Conservation (phyloP, 2,888 invertebrate genomes). For the Ametastegia equiseti region DNA sequence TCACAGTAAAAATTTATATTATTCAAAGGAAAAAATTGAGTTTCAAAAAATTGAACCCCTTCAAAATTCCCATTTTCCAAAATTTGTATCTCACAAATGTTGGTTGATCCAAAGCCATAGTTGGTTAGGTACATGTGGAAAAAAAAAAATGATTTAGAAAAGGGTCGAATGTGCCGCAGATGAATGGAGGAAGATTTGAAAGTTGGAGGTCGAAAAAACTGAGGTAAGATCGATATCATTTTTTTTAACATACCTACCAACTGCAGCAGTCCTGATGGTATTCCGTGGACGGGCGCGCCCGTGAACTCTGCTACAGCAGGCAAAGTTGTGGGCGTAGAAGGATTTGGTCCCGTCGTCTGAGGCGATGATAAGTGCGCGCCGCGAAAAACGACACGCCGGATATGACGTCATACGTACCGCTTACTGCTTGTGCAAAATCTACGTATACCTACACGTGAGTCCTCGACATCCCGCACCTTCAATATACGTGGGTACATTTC, state of each 20-base stretch:
- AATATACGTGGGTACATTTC: too few species aligned
- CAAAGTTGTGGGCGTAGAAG: constrained; percentile 41
- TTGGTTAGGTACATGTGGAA: too few species aligned
- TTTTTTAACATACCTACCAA: background rate
- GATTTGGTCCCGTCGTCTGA: constrained; percentile 32
- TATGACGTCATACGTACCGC: constrained; percentile 64
- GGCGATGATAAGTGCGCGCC: constrained; percentile 62
- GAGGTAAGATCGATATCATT: background rate
- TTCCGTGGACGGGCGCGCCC: background rate
- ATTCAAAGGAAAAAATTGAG: too few species aligned
- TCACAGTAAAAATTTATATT: too few species aligned
- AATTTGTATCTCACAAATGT: too few species aligned
- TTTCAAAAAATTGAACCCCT: too few species aligned
- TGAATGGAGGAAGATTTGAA: background rate
- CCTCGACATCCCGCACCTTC: too few species aligned
- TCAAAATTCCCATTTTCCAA: too few species aligned
- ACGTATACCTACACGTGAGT: background rate
- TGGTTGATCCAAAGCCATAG: too few species aligned
- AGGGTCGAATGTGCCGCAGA: too few species aligned
- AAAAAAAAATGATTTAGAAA: too few species aligned
- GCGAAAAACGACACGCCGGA: constrained; percentile 71
- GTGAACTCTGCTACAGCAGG: too few species aligned
- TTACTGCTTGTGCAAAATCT: background rate
- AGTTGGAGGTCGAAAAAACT: background rate
- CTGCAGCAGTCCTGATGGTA: background rate